Evolutionary conservation across 92 coral and sea anemone species (phyloP).

Genomic region (Phenganax stokvisi): DNA sequence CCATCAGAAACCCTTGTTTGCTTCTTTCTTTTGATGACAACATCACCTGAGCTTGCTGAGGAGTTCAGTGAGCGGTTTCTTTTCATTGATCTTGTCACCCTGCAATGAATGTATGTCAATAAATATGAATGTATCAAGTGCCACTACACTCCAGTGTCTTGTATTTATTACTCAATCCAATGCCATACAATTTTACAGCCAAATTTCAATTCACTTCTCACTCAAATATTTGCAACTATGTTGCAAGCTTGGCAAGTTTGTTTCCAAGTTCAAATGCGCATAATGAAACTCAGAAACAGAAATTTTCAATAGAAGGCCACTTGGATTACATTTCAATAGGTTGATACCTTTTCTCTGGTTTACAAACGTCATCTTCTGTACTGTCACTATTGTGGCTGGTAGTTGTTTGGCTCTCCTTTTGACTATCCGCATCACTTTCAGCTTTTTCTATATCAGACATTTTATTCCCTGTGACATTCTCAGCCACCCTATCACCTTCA

Average conservation of each 20-base stretch:
- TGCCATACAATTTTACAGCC: too few species aligned
- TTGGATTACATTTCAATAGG: background rate
- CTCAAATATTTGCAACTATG: background rate
- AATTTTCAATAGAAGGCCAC: too few species aligned
- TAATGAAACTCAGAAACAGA: too few species aligned
- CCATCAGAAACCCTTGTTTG: background rate
- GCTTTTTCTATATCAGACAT: conserved; percentile 29
- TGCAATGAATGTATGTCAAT: background rate
- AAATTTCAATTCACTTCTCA: background rate
- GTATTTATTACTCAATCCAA: too few species aligned
- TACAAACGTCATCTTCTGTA: conserved; percentile 38
- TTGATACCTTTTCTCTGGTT: conserved; percentile 12
- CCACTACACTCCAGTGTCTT: too few species aligned
- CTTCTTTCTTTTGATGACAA: conserved; percentile 8
- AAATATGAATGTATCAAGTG: too few species aligned
- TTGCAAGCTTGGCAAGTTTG: too few species aligned
- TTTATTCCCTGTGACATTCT: conserved; percentile 27
- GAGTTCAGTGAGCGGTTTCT: background rate
- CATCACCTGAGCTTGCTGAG: background rate
- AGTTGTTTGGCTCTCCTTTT: conserved; percentile 24
- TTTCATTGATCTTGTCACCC: conserved; percentile 22
- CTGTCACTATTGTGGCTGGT: conserved; percentile 29
- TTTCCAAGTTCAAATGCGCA: too few species aligned
- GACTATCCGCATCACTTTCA: conserved; percentile 21
- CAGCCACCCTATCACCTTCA: conserved; percentile 18